Evolutionary conservation across 1,140 invertebrate genomes (phyloP).

Genomic region (Drosophila nikananu): DNA sequence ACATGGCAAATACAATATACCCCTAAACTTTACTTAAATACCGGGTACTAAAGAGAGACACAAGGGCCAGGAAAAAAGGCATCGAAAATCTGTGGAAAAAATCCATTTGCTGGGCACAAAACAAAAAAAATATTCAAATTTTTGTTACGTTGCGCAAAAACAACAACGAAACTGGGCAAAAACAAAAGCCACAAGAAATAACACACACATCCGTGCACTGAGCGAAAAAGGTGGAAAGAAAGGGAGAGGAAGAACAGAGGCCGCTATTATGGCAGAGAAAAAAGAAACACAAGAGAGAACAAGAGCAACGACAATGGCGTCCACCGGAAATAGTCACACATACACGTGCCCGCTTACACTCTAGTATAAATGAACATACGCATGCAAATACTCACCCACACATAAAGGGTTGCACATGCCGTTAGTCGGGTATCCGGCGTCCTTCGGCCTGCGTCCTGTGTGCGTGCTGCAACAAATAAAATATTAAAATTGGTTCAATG

Average conservation of each 20-base stretch:
- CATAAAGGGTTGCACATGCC: constrained; percentile 77
- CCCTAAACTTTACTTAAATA: not conserved
- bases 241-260: constrained; percentile 29
- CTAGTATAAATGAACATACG: constrained; percentile 38
- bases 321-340: constrained; percentile 78
- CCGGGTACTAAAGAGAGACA: constrained; percentile 9
- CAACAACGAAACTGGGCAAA: constrained; percentile 67
- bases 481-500: constrained; percentile 84
- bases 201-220: constrained; percentile 46
- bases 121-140: constrained; percentile 75
- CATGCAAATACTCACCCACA: constrained; percentile 39
- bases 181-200: constrained; percentile 76
- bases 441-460: constrained; percentile 45
- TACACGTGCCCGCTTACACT: constrained; percentile 34
- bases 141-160: constrained; percentile 81
- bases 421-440: constrained; percentile 59
- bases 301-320: constrained; percentile 73
- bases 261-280: constrained; percentile 23
- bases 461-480: constrained; percentile 83
- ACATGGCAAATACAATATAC: not conserved
- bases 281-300: constrained; percentile 30
- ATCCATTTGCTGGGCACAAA: constrained; percentile 71
- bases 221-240: constrained; percentile 26
- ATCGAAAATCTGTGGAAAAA: constrained; percentile 82
- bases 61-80: constrained; percentile 60